Conservation (phyloP, 2,888 invertebrate species). For the Volucella inanis region DNA sequence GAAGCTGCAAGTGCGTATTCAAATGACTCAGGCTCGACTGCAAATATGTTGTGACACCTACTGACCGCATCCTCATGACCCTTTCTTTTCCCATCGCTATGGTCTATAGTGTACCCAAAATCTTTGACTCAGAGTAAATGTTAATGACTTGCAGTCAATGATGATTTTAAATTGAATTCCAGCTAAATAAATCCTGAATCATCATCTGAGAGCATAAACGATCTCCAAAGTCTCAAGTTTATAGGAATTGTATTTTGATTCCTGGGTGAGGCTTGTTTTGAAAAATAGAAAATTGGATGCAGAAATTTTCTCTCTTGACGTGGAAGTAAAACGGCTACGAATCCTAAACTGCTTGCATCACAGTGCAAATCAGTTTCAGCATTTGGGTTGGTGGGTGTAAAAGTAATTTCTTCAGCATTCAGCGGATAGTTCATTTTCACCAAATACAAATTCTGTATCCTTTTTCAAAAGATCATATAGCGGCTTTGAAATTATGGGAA, state of each 20-base stretch:
- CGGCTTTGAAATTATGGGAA: too few relatives aligned
- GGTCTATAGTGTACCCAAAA: constrained; percentile 72
- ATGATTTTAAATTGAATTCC: constrained; percentile 76
- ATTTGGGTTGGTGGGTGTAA: constrained; percentile 75
- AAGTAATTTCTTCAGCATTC: constrained; percentile 46
- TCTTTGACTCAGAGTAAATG: constrained; percentile 61
- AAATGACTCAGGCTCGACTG: too few relatives aligned
- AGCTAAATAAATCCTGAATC: constrained; percentile 75
- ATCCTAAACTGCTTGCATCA: constrained; percentile 77
- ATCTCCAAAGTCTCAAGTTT: constrained; percentile 78
- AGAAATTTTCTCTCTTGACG: constrained; percentile 68
- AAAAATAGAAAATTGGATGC: constrained; percentile 78
- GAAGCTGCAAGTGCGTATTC: constrained; percentile 22
- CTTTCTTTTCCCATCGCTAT: constrained; percentile 74
- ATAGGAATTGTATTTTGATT: constrained; percentile 77
- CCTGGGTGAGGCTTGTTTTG: constrained; percentile 73
- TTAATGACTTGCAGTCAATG: constrained; percentile 76
- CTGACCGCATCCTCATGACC: constrained; percentile 77
- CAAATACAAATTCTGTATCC: too few relatives aligned
- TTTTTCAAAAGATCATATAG: too few relatives aligned
- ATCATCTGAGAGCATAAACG: constrained; percentile 76
- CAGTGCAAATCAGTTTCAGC: too few relatives aligned
- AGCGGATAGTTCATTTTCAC: constrained; percentile 28
- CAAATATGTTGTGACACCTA: too few relatives aligned
- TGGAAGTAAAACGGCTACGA: constrained; percentile 76